Evolutionary conservation across 2,113 vertebrate species (phyloP).

Genomic region (Rhabdornis inornatus): DNA sequence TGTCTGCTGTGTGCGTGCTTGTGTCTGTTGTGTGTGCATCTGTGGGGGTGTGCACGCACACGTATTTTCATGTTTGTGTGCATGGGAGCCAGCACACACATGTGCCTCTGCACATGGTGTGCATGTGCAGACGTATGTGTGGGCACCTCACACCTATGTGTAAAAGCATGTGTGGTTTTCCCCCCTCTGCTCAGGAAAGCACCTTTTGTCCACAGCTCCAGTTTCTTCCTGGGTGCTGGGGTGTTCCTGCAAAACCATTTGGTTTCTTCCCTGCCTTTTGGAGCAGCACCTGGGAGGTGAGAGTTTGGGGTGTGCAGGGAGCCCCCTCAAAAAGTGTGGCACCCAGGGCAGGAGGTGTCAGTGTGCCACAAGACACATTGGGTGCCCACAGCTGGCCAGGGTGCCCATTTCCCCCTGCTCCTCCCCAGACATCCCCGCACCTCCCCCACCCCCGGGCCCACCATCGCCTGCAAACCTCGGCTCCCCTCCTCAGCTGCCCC

Average conservation of each 20-base stretch:
- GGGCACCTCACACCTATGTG: not conserved
- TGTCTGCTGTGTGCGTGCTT: fast-evolving
- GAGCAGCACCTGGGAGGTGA: not conserved
- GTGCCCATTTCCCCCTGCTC: fast-evolving
- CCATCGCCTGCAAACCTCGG: no score
- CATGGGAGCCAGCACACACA: fast-evolving
- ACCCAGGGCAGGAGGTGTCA: not conserved
- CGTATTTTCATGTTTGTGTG: not conserved
- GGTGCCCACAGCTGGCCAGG: not conserved
- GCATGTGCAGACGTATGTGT: not conserved
- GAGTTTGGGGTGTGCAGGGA: not conserved
- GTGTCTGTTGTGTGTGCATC: fast-evolving
- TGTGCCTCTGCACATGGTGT: not conserved
- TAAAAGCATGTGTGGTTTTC: not conserved
- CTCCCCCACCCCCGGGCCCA: not conserved
- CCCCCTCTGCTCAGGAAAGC: not conserved
- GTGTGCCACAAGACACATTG: not conserved
- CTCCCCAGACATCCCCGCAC: not conserved
- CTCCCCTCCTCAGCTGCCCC: not conserved
- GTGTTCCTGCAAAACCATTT: not conserved
- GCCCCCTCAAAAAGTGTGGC: fast-evolving
- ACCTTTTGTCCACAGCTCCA: not conserved
- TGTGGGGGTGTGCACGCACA: fast-evolving
- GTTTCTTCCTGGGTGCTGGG: not conserved
- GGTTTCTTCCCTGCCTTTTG: not conserved